Evolutionary conservation across 64 coral and sea anemone species (phyloP), one percentile per base, ranked within the genome.

Genomic region (Montipora cactus): DNA sequence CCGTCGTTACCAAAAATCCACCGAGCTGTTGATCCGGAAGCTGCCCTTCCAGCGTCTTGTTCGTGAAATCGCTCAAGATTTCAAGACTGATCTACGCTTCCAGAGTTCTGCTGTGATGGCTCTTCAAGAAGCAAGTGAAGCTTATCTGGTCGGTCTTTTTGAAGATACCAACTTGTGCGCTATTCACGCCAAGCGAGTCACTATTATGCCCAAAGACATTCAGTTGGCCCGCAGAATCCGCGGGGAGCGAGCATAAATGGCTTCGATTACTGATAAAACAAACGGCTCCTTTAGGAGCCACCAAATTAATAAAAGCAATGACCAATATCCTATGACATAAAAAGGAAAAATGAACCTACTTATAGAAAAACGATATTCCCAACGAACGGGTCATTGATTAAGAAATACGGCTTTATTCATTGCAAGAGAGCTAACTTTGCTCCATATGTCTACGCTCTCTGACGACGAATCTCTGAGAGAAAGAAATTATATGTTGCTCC

Each of bases 81-180:
- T 96, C 91, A 96, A 96, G 87, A 96, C 95, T 5, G 95, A 96
- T 19, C 78, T 95, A n/a, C 94, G 94, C 69, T 95, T 95, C 85
- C 94, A 95, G 78, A 95, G 94, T 78, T 89, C 84, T n/a, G 94
- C 94, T 18, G 94, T 95, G 44, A 95, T 95, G 94, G 94, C 94
- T 48, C 90, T 95, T 75, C 95, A 96, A 72, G 95, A 96, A 72
- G 95, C 95, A 59, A 96, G 95, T 86, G 95, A 96, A 50, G 95
- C 95, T 79, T 96, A 96, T 73, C 84, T 96, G 28, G 95, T 94
- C 89, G 95, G 95, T 94, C 83, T 97, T 66, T 97, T 97, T 94
- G 95, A 97, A 70, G 95, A 97, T 92, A 97, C 95, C 47, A 97
- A 97, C 92, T 97, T 97, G 95, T 97, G 95, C 79, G 95, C 95